Evolutionary conservation across 2,888 invertebrate species (phyloP).

Genomic region (Drosophila hamatofila): DNA sequence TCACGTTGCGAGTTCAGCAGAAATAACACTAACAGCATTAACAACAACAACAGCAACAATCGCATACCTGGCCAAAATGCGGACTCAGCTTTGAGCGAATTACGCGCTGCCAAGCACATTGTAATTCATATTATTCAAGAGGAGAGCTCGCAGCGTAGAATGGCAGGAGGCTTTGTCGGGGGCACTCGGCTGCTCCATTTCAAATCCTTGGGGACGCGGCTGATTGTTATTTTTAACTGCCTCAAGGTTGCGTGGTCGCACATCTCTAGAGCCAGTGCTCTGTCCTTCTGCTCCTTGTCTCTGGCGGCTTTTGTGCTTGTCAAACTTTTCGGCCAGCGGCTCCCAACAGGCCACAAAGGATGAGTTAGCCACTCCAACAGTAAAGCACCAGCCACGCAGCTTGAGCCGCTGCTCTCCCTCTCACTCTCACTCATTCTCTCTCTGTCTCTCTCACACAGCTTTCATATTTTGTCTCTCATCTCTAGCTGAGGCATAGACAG

Average conservation of each 20-base stretch:
- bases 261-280: background rate
- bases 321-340: constrained; percentile 53
- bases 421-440: no score
- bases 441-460: no score
- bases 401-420: background rate
- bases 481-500: background rate
- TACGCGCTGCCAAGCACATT: constrained; percentile 66
- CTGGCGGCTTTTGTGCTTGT: constrained; percentile 30
- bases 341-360: constrained; percentile 7
- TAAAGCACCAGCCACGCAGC: background rate
- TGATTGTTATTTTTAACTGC: constrained; percentile 54
- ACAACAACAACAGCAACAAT: constrained; percentile 4
- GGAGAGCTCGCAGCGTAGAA: background rate
- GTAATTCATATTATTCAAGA: constrained; percentile 75
- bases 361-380: background rate
- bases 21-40: constrained; percentile 15
- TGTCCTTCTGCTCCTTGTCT: constrained; percentile 5
- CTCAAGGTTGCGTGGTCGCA: constrained; percentile 27
- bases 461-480: background rate
- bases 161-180: background rate
- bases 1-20: constrained; percentile 38
- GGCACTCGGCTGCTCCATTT: constrained; percentile 44
- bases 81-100: constrained; percentile 66
- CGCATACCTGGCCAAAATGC: constrained; percentile 13
- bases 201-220: constrained; percentile 62